Conservation (phyloP, 2,113 vertebrate species). For the Chamaetylas fuelleborni region DNA sequence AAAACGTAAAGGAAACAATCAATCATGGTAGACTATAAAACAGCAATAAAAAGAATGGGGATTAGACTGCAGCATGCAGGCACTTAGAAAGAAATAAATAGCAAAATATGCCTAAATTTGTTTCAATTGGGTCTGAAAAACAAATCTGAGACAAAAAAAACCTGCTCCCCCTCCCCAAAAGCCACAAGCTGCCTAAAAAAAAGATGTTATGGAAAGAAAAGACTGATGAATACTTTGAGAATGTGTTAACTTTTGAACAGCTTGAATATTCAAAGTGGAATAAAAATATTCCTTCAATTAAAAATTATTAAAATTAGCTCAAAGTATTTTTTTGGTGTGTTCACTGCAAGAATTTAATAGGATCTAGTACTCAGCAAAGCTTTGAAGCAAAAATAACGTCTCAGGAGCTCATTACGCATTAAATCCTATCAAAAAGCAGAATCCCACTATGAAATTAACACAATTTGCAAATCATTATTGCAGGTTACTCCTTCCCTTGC, state of each 20-base stretch:
- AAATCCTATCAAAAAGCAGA: conserved; percentile 72
- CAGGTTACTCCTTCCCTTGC: background rate
- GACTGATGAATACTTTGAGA: conserved; percentile 12
- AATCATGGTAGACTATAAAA: conserved; percentile 20
- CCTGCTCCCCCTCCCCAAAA: background rate
- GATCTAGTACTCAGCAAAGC: conserved; percentile 67
- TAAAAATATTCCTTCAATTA: conserved; percentile 70
- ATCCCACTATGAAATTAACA: conserved; percentile 68
- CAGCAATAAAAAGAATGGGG: conserved; percentile 35
- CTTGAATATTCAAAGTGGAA: conserved; percentile 68
- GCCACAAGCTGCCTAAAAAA: background rate
- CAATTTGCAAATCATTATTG: conserved; percentile 63
- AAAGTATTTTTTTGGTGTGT: conserved; percentile 62
- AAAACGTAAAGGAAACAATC: background rate
- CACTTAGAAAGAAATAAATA: conserved; percentile 41
- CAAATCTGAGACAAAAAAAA: background rate
- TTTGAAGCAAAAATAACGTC: conserved; percentile 72
- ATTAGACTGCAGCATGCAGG: background rate
- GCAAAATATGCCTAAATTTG: background rate
- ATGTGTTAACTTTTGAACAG: conserved; percentile 50
- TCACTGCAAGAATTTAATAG: conserved; percentile 67
- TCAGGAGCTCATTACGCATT: conserved; percentile 70
- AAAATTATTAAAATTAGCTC: conserved; percentile 72
- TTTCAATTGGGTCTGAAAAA: background rate
- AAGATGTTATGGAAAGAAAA: background rate